phyloP scores from a whole-genome alignment of 1,140 invertebrate species.

The Euglossa dilemma region DNA sequence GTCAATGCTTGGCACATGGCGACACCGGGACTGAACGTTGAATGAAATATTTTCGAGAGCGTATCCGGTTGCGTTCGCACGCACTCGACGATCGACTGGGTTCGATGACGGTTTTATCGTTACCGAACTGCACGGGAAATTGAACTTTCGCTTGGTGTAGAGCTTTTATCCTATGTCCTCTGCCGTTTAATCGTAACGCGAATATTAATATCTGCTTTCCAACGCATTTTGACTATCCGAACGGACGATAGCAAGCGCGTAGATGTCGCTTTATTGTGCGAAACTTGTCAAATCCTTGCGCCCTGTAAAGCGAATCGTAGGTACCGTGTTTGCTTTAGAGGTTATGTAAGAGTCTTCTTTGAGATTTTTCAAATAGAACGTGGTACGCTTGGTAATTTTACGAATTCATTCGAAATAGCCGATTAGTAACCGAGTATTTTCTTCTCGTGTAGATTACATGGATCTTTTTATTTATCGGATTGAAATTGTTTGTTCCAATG shows the following conservation, averaged over 20 bases:
- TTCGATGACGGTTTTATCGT: constrained; percentile 16
- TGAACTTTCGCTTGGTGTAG: not conserved
- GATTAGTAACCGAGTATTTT: too few species aligned
- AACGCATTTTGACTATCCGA: not conserved
- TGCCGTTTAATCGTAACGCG: not conserved
- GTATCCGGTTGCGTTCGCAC: constrained; percentile 30
- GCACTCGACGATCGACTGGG: constrained; percentile 6
- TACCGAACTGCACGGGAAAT: not conserved
- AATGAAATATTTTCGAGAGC: constrained; percentile 73
- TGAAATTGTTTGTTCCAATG: too few species aligned
- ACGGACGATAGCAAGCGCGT: too few species aligned
- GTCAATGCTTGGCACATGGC: constrained; percentile 72
- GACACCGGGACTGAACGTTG: constrained; percentile 56
- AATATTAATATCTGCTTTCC: not conserved
- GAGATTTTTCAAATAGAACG: too few species aligned
- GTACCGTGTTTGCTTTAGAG: not conserved
- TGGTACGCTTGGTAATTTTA: too few species aligned
- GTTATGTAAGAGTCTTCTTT: not conserved
- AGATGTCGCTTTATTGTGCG: not conserved
- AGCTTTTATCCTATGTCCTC: not conserved
- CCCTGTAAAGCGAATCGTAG: not conserved
- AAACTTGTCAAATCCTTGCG: not conserved
- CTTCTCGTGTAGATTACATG: too few species aligned
- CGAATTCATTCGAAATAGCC: too few species aligned
- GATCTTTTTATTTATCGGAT: too few species aligned